phyloP scores from a whole-genome alignment of 1,140 invertebrate species.

The Asobara japonica region DNA sequence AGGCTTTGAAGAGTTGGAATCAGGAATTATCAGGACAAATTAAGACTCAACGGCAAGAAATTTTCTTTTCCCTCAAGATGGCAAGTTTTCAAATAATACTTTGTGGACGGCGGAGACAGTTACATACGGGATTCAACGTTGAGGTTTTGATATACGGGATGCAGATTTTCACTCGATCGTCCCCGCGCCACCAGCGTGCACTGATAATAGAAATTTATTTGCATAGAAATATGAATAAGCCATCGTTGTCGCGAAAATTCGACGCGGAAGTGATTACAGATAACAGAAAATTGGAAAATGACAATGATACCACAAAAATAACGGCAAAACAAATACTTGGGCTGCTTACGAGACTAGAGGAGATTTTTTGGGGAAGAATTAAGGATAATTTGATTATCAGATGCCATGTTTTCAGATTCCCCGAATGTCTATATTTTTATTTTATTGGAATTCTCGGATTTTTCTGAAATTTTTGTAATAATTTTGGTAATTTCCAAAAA shows the following conservation, averaged over 20 bases:
- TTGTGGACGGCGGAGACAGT: conserved; percentile 5
- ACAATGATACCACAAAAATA: conserved; percentile 35
- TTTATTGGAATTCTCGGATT: too few relatives aligned
- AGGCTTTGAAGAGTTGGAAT: too few relatives aligned
- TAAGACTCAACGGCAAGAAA: too few relatives aligned
- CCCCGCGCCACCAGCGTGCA: conserved; percentile 31
- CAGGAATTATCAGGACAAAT: too few relatives aligned
- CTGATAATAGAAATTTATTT: conserved; percentile 12
- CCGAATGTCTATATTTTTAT: too few relatives aligned
- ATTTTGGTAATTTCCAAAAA: too few relatives aligned
- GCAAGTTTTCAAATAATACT: conserved; percentile 6
- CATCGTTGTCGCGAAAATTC: conserved; percentile 20
- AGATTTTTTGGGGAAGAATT: too few relatives aligned
- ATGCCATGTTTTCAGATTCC: too few relatives aligned
- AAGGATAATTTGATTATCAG: too few relatives aligned
- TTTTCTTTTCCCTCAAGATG: not conserved
- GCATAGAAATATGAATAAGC: conserved; percentile 7
- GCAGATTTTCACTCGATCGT: conserved; percentile 18
- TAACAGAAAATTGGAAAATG: conserved; percentile 4
- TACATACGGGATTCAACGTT: conserved; percentile 11
- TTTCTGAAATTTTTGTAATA: too few relatives aligned
- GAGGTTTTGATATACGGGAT: conserved; percentile 33
- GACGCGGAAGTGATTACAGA: not conserved
- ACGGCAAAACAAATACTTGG: conserved; percentile 31
- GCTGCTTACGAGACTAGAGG: too few relatives aligned